Base-by-base conservation (phyloP, 2,888 invertebrate species). In the Odontomyia ornata region DNA sequence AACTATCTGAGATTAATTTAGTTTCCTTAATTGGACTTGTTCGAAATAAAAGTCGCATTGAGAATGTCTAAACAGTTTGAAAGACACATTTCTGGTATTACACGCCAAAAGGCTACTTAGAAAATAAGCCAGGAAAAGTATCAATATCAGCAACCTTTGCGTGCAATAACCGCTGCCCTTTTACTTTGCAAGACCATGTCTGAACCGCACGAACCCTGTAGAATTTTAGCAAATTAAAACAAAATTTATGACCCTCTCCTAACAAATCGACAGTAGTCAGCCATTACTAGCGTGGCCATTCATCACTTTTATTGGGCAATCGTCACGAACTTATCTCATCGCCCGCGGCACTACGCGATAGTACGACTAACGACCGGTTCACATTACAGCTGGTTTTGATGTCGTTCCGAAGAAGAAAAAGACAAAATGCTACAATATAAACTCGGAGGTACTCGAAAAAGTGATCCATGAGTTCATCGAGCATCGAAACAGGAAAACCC, bases 221-320 rank as follows among this genome's bases (percentile, higher is more conserved):
- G 52, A 52, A 52, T 52, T 52, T 52, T 18, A 18, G 52, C 52
- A 60, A 60, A 25, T 60, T 25, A 67, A 67, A 64, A 21, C 28
- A 3, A 64, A 27, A 64, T 64, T 64, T 30, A 27, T 15, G 25
- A n/a, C 13, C n/a, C 7, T 28, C 15, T 28, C 64, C n/a, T 30
- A 64, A 64, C 30, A 64, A 64, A 64, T 27, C 46, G 67, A 46
- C 67, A 21, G 67, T 67, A 67, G 67, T 43, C 67, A 21, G 15
- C 23, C 25, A 60, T 60, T 60, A 60, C 60, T 11, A 69, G 76
- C 43, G 60, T 72, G 25, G 67, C 76, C 78, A 76, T 78, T 64
- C 71, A 78, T 78, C 78, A 78, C 71, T 64, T 78, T 73, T 73
- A 78, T 78, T 78, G 76, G 76, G 78, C 76, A 78, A 78, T 78